Conservation (phyloP, 2,888 invertebrate genomes). For the Drosophila cracens region DNA sequence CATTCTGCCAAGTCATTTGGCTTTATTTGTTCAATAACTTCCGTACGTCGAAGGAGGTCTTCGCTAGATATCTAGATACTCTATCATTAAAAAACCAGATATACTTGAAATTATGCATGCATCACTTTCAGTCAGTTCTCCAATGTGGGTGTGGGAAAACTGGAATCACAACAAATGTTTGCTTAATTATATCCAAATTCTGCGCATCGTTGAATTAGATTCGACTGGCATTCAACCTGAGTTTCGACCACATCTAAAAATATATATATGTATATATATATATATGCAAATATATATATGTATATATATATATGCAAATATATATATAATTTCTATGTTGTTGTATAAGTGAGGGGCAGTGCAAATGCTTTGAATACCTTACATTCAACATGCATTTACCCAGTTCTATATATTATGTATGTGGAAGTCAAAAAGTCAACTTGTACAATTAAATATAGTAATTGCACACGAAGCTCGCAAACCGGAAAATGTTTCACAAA, state of each 20-base stretch:
- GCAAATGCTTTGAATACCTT: conserved; percentile 23
- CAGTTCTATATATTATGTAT: conserved; percentile 6
- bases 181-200: conserved; percentile 1
- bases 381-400: conserved; percentile 9
- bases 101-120: conserved; percentile 67
- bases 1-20: conserved; percentile 37
- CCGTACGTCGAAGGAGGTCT: conserved; percentile 19
- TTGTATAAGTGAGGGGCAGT: conserved; percentile 26
- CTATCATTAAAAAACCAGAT: conserved; percentile 43
- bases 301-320: neutral
- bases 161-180: neutral
- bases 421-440: conserved; percentile 54
- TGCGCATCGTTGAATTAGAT: conserved; percentile 26
- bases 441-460: conserved; percentile 47
- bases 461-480: conserved; percentile 28
- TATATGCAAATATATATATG: neutral
- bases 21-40: conserved; percentile 28
- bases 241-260: neutral
- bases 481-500: conserved; percentile 49
- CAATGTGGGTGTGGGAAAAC: conserved; percentile 40
- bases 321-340: neutral
- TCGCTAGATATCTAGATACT: conserved; percentile 6
- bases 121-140: conserved; percentile 8
- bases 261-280: neutral
- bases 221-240: conserved; percentile 21